Conservation (phyloP, 2,888 invertebrate species). For the Luffia ferchaultella region DNA sequence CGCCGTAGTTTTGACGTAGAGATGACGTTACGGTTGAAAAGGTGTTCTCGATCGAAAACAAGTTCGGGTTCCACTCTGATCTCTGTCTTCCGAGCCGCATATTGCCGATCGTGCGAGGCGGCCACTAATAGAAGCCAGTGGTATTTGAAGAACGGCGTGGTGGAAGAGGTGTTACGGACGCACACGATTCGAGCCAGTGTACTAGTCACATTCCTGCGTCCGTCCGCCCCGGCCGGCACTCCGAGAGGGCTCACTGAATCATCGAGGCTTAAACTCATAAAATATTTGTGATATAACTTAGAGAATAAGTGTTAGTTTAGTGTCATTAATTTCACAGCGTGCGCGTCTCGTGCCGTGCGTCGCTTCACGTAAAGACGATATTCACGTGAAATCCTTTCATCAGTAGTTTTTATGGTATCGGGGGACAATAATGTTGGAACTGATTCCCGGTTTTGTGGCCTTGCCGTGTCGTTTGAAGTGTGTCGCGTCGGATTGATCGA, state of each 20-base stretch:
- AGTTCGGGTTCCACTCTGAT: neutral
- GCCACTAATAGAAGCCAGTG: neutral
- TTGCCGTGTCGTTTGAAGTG: neutral
- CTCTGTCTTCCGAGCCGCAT: neutral
- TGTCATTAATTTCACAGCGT: constrained; percentile 29
- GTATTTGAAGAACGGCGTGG: constrained; percentile 13
- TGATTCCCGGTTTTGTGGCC: neutral
- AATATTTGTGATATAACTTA: constrained; percentile 60
- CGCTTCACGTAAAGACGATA: constrained; percentile 42
- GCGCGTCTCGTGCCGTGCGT: constrained; percentile 48
- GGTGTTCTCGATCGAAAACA: constrained; percentile 1
- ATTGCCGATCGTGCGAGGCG: neutral
- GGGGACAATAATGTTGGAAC: neutral
- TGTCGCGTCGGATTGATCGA: neutral
- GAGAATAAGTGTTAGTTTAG: constrained; percentile 41
- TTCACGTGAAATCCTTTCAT: neutral
- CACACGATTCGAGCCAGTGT: constrained; percentile 9
- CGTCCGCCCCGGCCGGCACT: constrained; percentile 11
- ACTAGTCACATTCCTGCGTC: constrained; percentile 39
- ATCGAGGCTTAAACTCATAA: constrained; percentile 48
- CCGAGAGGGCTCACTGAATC: constrained; percentile 4
- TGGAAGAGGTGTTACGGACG: constrained; percentile 17
- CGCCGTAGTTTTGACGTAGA: constrained; percentile 14
- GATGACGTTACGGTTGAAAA: constrained; percentile 15
- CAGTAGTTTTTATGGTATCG: neutral